Base-by-base conservation (phyloP, 2,797 vertebrate species). In the Chanos chanos region DNA sequence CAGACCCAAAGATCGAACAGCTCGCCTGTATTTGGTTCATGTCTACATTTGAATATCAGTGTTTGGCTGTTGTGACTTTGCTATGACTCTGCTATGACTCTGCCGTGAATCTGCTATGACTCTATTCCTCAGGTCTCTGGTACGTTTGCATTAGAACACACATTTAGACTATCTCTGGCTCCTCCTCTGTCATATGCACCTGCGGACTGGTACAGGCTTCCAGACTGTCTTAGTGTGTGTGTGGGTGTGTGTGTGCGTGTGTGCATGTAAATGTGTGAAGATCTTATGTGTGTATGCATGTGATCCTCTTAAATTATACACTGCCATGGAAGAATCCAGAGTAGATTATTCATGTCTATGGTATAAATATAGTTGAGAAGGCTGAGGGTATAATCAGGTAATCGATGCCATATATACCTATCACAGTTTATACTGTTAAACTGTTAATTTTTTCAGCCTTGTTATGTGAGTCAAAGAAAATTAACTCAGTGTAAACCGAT, bases 231-330 rank as follows among this genome's bases (percentile, higher is more conserved):
- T 43, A 8, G 37, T 18, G 40, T 21, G 15, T 39, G 22, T 36
- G 53, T 37, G 37, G 21, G 15, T 44, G 21, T 40, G 21, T 39
- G 28, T 56, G 45, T 1, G 13, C 25, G 19, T 53, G 36, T 27
- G 40, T 34, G 50, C 13, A 22, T 30, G n/a, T 24, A 15, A 3
- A 27, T 21, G 24, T 24, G 27, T 25, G 41, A 24, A 39, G n/a
- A 48, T 22, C 1, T 25, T 40, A 27, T 21, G 2, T 18, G 1
- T 16, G 1, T 16, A 48, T 25, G 51, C n/a, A n/a, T n/a, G n/a
- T n/a, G n/a, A n/a, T n/a, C n/a, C n/a, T n/a, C n/a, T 18, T 41
- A 41, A 41, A 41, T 41, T 41, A 41, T 41, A 41, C 39, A 41
- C 39, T 39, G 41, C 39, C 39, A 21, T 9, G 18, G 3, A 10